Conservation (phyloP, 2,797 vertebrate genomes). For the Falco biarmicus region DNA sequence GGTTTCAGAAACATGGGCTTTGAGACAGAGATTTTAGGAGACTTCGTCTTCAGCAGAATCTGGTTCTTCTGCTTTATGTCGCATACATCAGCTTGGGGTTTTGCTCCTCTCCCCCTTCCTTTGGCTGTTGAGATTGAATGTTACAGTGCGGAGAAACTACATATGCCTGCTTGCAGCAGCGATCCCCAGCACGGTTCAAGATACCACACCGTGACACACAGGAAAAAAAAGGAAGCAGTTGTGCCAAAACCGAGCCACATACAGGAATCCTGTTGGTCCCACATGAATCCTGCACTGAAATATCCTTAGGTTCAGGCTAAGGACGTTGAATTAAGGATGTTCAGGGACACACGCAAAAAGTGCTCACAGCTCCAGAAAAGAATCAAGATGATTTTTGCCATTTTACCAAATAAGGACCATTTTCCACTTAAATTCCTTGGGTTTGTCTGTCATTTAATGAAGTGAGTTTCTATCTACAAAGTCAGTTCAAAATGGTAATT, state of each 20-base stretch:
- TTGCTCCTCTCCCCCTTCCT: background rate
- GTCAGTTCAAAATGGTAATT: background rate
- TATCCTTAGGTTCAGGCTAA: background rate
- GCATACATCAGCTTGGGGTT: background rate
- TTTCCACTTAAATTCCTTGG: background rate
- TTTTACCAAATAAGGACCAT: background rate
- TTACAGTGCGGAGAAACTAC: background rate
- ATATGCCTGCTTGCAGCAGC: background rate
- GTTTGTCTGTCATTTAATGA: background rate
- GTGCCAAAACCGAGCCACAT: conserved; percentile 2
- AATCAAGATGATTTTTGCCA: background rate
- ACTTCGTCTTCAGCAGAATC: background rate
- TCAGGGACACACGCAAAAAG: background rate
- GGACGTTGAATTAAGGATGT: background rate
- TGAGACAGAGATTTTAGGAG: background rate
- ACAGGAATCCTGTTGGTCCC: background rate
- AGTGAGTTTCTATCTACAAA: background rate
- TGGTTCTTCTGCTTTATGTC: background rate
- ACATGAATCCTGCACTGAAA: background rate
- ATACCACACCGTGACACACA: background rate
- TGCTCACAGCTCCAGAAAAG: background rate
- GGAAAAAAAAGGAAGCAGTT: background rate
- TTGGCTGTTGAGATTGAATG: background rate
- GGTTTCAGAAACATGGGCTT: background rate
- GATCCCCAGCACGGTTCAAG: background rate